Percentiles rank a stretch among this genome's conserved stretches.
Evolutionary conservation across 2,888 invertebrate species (phyloP).

Genomic region (Arrhopalites spinosus): DNA sequence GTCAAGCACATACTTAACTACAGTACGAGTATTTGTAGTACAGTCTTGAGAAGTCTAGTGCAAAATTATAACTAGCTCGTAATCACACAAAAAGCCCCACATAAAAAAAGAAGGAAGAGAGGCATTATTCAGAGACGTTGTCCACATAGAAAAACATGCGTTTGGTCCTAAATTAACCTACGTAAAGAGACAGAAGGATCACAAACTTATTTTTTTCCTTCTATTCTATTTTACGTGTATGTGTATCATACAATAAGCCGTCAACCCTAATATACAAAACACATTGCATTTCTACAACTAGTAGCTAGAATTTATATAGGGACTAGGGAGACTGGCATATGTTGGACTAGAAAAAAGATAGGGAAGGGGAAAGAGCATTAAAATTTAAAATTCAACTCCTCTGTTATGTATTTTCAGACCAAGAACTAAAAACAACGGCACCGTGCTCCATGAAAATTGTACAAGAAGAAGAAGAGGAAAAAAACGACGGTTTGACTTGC

Average conservation of each 20-base stretch:
- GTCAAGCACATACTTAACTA: neutral
- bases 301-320: neutral
- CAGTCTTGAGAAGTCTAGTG: neutral
- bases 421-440: neutral
- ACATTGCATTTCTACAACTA: neutral
- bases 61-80: slow-evolving; percentile 25
- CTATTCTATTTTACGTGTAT: too few species aligned
- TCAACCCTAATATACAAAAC: too few species aligned
- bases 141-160: neutral
- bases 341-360: neutral
- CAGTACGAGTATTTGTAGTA: neutral
- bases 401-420: too few species aligned
- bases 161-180: too few species aligned
- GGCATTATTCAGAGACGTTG: neutral
- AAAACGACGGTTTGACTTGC: neutral
- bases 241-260: too few species aligned
- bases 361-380: neutral
- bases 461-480: too few species aligned
- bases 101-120: neutral
- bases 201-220: too few species aligned
- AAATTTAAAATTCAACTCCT: too few species aligned
- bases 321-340: too few species aligned
- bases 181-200: too few species aligned
- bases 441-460: neutral
- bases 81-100: slow-evolving; percentile 19